Evolutionary conservation across 2,888 invertebrate genomes (phyloP), one percentile per base, ranked within the genome.

Genomic region (Philereme vetulata): DNA sequence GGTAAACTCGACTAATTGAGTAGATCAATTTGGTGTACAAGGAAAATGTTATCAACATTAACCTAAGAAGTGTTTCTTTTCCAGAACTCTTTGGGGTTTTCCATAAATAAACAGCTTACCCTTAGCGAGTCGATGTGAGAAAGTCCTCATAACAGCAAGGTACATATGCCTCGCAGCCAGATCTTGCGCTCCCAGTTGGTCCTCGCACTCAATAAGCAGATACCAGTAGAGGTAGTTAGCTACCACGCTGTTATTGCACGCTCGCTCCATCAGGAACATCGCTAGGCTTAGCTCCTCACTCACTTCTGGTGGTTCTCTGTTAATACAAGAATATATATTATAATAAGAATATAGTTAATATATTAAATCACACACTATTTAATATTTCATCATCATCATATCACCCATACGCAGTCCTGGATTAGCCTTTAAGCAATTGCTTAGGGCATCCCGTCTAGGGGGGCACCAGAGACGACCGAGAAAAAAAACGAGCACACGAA

Each of bases 181-280:
- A 78, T 97, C 96, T 82, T 96, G 96, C 71, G 95, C 95, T 90
- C 92, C 35, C 93, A 94, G 80, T 68, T 96, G 95, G 85, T 98
- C 97, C 86, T 98, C 98, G 83, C 98, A 97, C 89, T 99, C 99
- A 64, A 98, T 97, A 61, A 96, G 94, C 68, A 98, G 92, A 91
- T 98, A 98, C 99, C 99, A 99, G 90, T 97, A 99, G 72, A 99
- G 95, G 86, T 99, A 99, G 93, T 99, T 99, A 50, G 98, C 98
- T 48, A 99, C 91, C 10, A 95, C 96, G 51, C 96, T 94, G 93
- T 99, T 98, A 76, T 95, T 94, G 84, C 97, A 96, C 0, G 99
- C 98, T 56, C 98, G 94, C 52, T 94, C 94, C 68, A 99, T 98
- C 9, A 99, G 94, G 92, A 99, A 99, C 52, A 97, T 95, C 0